Percentiles rank a stretch among this genome's conserved stretches.
phyloP scores from a whole-genome alignment of 2,797 vertebrate species.

The Spea hammondii region DNA sequence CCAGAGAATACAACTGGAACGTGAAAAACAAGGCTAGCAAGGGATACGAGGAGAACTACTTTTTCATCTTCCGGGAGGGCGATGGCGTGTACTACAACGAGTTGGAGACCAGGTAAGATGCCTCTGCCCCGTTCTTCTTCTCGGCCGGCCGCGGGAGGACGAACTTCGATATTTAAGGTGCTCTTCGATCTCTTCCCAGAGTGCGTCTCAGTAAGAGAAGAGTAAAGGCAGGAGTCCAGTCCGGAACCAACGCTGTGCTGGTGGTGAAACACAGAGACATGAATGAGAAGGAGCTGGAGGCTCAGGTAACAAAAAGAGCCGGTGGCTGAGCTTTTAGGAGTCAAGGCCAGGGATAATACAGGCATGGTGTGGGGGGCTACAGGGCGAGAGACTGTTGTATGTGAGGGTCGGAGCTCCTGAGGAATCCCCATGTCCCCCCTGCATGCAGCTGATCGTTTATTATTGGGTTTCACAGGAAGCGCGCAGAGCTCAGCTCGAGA shows the following conservation, averaged over 20 bases:
- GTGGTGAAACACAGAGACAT: conserved; percentile 95
- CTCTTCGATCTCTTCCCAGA: conserved; percentile 59
- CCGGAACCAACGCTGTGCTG: conserved; percentile 89
- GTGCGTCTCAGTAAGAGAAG: conserved; percentile 92
- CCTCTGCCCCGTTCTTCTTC: neutral
- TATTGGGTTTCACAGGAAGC: conserved; percentile 73
- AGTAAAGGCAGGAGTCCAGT: conserved; percentile 91
- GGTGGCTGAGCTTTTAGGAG: neutral
- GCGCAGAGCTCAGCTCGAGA: conserved; percentile 91
- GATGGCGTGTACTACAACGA: conserved; percentile 96
- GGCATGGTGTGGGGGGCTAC: neutral
- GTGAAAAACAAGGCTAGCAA: conserved; percentile 98
- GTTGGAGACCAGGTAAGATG: conserved; percentile 82
- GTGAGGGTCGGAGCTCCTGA: neutral
- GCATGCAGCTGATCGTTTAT: no score
- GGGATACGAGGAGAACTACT: conserved; percentile 96
- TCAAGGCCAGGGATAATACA: no score
- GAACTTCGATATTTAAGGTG: no score
- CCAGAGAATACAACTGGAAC: conserved; percentile 96
- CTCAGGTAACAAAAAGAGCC: conserved; percentile 73
- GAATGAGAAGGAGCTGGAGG: conserved; percentile 95
- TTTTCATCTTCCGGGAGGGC: conserved; percentile 92
- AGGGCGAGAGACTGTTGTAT: neutral
- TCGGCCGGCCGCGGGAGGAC: no score
- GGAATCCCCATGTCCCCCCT: neutral